These are phyloP conservation scores for Ctenochaetus hawaiiensis DNA, from an alignment of 2,797 vertebrate genomes.

Conservation along the genomic window DNA sequence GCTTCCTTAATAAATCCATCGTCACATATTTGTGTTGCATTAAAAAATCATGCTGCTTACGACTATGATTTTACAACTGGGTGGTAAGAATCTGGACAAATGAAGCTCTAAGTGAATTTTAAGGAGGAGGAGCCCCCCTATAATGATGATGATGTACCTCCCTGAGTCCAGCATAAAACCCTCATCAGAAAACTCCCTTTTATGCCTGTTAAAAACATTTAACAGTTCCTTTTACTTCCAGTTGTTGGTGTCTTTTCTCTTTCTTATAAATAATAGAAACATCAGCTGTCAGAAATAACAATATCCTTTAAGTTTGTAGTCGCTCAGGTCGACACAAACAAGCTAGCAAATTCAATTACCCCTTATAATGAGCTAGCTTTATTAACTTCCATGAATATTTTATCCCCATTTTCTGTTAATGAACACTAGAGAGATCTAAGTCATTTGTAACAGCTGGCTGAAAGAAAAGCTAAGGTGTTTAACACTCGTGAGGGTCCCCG, in stretches of 20 bases:
- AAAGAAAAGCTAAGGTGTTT: slow-evolving; percentile 36
- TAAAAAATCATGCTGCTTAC: slow-evolving; percentile 44
- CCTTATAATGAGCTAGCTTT: slow-evolving; percentile 50
- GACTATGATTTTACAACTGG: slow-evolving; percentile 17
- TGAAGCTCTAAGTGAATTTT: background rate
- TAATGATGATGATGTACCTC: too few species aligned
- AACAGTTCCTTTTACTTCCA: slow-evolving; percentile 10
- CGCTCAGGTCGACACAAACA: slow-evolving; percentile 45
- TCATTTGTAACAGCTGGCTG: slow-evolving; percentile 67
- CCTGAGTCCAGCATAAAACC: background rate
- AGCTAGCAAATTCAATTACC: slow-evolving; percentile 54
- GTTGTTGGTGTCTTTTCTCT: background rate
- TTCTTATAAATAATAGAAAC: slow-evolving; percentile 41
- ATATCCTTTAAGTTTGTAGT: slow-evolving; percentile 12
- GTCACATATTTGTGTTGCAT: slow-evolving; percentile 10
- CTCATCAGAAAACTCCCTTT: background rate
- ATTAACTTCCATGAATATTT: slow-evolving; percentile 72
- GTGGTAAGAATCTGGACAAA: slow-evolving; percentile 18
- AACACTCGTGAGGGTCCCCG: slow-evolving; percentile 41
- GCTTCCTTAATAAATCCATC: slow-evolving; percentile 41
- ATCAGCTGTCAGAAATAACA: slow-evolving; percentile 12
- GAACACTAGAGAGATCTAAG: slow-evolving; percentile 35
- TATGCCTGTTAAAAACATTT: slow-evolving; percentile 6
- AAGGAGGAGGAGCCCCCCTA: background rate
- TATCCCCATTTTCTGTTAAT: slow-evolving; percentile 54